Evolutionary conservation across 1,140 invertebrate species (phyloP).

Genomic region (Macrobrachium rosenbergii): DNA sequence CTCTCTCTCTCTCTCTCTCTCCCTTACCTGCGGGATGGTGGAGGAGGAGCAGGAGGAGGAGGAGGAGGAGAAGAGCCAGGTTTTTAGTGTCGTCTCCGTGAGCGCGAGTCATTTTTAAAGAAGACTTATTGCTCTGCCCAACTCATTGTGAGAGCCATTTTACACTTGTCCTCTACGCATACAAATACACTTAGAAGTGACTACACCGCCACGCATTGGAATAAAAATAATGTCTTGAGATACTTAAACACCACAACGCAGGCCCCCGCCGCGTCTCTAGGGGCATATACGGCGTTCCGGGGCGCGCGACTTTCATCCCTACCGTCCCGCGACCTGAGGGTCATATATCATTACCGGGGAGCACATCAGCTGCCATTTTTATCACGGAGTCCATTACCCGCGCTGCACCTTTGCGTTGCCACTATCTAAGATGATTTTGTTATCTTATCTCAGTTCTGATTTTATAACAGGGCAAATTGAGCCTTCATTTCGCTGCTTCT

Average conservation of each 20-base stretch:
- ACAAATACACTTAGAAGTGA: slow-evolving; percentile 58
- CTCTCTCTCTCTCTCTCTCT: background rate
- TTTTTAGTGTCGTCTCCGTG: background rate
- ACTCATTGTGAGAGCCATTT: slow-evolving; percentile 58
- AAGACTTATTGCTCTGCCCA: slow-evolving; percentile 50
- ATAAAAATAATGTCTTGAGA: slow-evolving; percentile 58
- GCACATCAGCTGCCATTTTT: slow-evolving; percentile 47
- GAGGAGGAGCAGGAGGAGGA: no score
- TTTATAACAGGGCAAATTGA: slow-evolving; percentile 43
- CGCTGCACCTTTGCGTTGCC: slow-evolving; percentile 52
- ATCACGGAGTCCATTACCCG: slow-evolving; percentile 47
- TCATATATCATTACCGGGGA: slow-evolving; percentile 28
- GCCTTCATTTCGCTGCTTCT: background rate
- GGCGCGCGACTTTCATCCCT: slow-evolving; percentile 2
- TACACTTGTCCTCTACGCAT: slow-evolving; percentile 59
- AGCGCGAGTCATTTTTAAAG: slow-evolving; percentile 34
- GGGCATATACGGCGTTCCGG: slow-evolving; percentile 6
- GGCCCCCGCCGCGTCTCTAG: slow-evolving; percentile 22
- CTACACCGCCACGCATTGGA: slow-evolving; percentile 53
- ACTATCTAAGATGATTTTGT: slow-evolving; percentile 47
- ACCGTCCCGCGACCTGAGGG: background rate
- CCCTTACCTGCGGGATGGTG: background rate
- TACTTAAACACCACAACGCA: slow-evolving; percentile 59
- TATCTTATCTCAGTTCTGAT: slow-evolving; percentile 42
- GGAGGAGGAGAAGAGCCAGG: background rate